Conservation (phyloP, 23 tunicate genomes). For the Corella eumyota region DNA sequence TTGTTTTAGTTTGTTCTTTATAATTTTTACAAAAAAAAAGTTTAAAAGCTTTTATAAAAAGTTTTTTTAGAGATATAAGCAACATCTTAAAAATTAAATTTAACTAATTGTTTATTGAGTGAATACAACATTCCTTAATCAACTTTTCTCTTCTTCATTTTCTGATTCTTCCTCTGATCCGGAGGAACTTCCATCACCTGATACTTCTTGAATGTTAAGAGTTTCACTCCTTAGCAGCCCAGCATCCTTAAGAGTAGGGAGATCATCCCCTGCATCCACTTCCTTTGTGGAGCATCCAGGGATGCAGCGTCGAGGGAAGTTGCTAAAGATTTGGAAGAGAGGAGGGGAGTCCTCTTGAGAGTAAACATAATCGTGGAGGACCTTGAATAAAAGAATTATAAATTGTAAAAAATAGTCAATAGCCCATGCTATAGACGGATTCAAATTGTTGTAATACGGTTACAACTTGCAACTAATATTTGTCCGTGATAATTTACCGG, state of each 20-base stretch:
- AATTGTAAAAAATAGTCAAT: neutral
- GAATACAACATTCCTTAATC: too few relatives aligned
- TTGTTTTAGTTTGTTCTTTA: too few relatives aligned
- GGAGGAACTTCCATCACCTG: too few relatives aligned
- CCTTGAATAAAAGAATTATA: slow-evolving; percentile 16
- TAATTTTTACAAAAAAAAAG: too few relatives aligned
- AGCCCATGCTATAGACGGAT: neutral
- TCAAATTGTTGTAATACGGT: too few relatives aligned
- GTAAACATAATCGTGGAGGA: slow-evolving; percentile 63
- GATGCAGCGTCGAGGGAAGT: slow-evolving; percentile 56
- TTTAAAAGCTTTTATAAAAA: too few relatives aligned
- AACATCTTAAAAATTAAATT: too few relatives aligned
- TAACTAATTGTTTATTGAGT: too few relatives aligned
- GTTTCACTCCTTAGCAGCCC: slow-evolving; percentile 48
- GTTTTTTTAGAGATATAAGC: too few relatives aligned
- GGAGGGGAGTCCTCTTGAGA: slow-evolving; percentile 62
- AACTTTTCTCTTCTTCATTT: neutral
- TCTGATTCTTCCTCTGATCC: slow-evolving; percentile 6
- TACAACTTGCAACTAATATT: too few relatives aligned
- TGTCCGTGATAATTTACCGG: too few relatives aligned
- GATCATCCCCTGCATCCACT: slow-evolving; percentile 6
- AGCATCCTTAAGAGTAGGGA: slow-evolving; percentile 13
- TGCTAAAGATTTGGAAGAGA: slow-evolving; percentile 47
- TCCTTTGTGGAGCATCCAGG: slow-evolving; percentile 66
- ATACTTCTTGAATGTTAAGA: slow-evolving; percentile 45